phyloP scores from a whole-genome alignment of 2,797 vertebrate genomes.

The Diceros bicornis region DNA sequence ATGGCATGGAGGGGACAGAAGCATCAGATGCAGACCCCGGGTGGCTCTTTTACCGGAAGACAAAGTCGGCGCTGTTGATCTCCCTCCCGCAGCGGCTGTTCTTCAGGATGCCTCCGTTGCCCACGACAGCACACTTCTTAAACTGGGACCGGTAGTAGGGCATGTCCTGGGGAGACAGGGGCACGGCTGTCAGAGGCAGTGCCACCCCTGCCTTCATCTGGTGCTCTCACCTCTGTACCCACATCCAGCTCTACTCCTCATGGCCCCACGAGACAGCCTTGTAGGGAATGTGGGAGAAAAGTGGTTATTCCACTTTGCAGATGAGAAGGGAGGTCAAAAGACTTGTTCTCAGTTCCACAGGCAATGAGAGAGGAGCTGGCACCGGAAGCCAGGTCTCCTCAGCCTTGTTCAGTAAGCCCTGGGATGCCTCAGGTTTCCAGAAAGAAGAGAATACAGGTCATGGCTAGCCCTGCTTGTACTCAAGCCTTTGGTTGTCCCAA shows the following conservation, averaged over 20 bases:
- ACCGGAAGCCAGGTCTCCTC: background rate
- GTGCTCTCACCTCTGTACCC: background rate
- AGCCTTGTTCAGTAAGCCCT: background rate
- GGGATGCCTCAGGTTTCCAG: background rate
- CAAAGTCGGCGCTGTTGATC: slow-evolving; percentile 97
- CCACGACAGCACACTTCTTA: slow-evolving; percentile 98
- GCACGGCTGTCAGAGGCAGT: background rate
- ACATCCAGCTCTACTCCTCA: background rate
- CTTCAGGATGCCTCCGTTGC: slow-evolving; percentile 99
- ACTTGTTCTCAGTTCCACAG: background rate
- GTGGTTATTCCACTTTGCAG: background rate
- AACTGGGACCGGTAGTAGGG: slow-evolving; percentile 98
- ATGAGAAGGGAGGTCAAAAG: background rate
- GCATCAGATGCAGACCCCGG: background rate
- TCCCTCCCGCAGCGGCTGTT: slow-evolving; percentile 97
- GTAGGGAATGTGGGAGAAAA: background rate
- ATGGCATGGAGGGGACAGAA: background rate
- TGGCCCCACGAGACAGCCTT: fast-evolving
- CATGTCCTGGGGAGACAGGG: slow-evolving; percentile 94
- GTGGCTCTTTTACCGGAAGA: slow-evolving; percentile 93
- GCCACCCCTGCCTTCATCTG: background rate
- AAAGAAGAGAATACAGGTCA: background rate
- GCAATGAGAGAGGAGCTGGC: background rate
- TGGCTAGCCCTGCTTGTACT: background rate
- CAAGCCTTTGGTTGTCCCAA: background rate